Evolutionary conservation across 2,888 invertebrate genomes (phyloP), one percentile per base, ranked within the genome.

Genomic region (Leucozona laternaria): DNA sequence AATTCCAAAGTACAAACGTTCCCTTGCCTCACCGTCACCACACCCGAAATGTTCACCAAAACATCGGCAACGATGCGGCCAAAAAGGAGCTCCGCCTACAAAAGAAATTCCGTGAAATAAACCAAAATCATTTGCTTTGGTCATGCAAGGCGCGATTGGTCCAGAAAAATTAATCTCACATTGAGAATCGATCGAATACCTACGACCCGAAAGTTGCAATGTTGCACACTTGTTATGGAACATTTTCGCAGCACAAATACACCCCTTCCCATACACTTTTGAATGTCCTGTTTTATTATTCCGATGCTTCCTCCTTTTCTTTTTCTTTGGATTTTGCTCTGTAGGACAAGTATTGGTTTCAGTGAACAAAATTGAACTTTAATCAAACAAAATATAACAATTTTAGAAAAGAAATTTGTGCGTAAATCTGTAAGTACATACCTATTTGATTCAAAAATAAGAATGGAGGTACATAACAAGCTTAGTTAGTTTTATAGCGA

Each of bases 71-170:
- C 64, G 76, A 66, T 76, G 71, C 55, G 25, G 15, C 60, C 15
- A 43, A 62, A 85, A 62, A 77, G 68, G 81, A 78, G 81, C 85
- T 85, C 85, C 85, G 85, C 85, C 85, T 85, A 85, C 85, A 81
- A 81, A 72, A 81, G 77, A 80, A 66, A 73, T 81, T 81, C 58
- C 85, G 76, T 76, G 72, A 82, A 88, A 84, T 88, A 88, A 82
- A 88, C 88, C 70, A 82, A 88, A 88, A 88, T 88, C 88, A 86
- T 86, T 86, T 84, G 88, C 88, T 89, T 89, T 88, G 88, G 89
- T 88, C 84, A 88, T 88, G 88, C 88, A 88, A 87, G 82, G 88
- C 86, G 87, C 88, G 88, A 89, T 89, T 89, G 89, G 89, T 89
- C 88, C 88, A 88, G 84, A 82, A 88, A 88, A 89, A 89, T 81